Evolutionary conservation across 2,888 invertebrate species (phyloP).

Genomic region (Emmelina monodactyla): DNA sequence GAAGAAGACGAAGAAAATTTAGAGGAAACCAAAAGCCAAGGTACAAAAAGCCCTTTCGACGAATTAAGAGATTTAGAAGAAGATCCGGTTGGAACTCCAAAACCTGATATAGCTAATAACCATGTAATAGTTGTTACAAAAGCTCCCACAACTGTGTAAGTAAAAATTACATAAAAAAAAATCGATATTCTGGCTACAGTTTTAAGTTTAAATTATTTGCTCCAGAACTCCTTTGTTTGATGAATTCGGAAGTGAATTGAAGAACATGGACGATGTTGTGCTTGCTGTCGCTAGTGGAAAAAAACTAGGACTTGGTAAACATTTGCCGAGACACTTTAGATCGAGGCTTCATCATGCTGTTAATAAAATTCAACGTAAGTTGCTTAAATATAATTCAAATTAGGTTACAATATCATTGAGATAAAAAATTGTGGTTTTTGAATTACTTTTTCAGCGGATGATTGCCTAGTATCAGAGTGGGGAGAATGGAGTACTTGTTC

Average conservation of each 20-base stretch:
- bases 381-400: no score
- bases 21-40: constrained; percentile 20
- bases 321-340: constrained; percentile 51
- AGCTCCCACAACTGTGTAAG: constrained; percentile 28
- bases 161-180: constrained; percentile 10
- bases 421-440: no score
- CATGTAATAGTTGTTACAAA: constrained; percentile 39
- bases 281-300: constrained; percentile 48
- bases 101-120: constrained; percentile 34
- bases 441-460: constrained; percentile 74
- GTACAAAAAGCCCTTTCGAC: constrained; percentile 31
- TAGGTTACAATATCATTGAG: no score
- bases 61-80: constrained; percentile 44
- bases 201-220: not conserved
- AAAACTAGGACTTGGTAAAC: constrained; percentile 43
- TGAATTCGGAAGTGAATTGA: constrained; percentile 29
- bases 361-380: constrained; percentile 43
- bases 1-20: constrained; percentile 8
- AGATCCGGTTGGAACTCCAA: constrained; percentile 44
- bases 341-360: constrained; percentile 52
- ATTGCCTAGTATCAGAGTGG: constrained; percentile 86
- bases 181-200: not conserved
- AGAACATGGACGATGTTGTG: constrained; percentile 51
- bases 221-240: not conserved
- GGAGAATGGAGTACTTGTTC: constrained; percentile 85